These are phyloP conservation scores for Limanda limanda DNA, from an alignment of 2,113 vertebrate genomes.

Conservation along the genomic window DNA sequence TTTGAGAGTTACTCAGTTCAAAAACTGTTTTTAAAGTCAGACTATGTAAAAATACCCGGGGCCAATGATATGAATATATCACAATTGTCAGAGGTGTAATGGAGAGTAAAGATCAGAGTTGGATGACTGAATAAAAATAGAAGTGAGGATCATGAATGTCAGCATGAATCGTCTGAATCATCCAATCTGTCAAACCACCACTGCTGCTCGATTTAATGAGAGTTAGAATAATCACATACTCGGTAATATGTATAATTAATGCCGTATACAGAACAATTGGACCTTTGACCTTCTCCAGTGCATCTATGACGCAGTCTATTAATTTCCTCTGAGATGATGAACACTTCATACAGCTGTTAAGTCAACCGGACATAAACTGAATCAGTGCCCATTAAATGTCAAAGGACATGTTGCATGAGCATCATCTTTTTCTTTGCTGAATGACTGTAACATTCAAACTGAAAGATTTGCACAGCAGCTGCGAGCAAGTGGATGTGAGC, in stretches of 20 bases:
- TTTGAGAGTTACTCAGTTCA: too few species aligned
- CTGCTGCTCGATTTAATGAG: not conserved
- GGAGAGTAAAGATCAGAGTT: slow-evolving; percentile 10
- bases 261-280: not conserved
- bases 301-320: not conserved
- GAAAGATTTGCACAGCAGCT: slow-evolving; percentile 1
- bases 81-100: not conserved
- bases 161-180: not conserved
- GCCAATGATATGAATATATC: slow-evolving; percentile 15
- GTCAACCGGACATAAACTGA: not conserved
- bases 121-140: slow-evolving; percentile 1
- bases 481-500: not conserved
- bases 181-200: not conserved
- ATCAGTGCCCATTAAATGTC: slow-evolving; percentile 19
- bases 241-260: not conserved
- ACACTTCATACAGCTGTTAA: not conserved
- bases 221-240: not conserved
- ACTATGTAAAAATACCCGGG: not conserved
- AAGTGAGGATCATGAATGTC: not conserved
- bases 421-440: slow-evolving; percentile 1
- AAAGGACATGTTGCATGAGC: not conserved
- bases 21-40: not conserved
- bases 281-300: slow-evolving; percentile 1
- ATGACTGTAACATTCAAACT: not conserved
- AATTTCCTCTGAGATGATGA: not conserved